phyloP scores from a whole-genome alignment of 2,797 vertebrate genomes.

The Anguilla pacifica region DNA sequence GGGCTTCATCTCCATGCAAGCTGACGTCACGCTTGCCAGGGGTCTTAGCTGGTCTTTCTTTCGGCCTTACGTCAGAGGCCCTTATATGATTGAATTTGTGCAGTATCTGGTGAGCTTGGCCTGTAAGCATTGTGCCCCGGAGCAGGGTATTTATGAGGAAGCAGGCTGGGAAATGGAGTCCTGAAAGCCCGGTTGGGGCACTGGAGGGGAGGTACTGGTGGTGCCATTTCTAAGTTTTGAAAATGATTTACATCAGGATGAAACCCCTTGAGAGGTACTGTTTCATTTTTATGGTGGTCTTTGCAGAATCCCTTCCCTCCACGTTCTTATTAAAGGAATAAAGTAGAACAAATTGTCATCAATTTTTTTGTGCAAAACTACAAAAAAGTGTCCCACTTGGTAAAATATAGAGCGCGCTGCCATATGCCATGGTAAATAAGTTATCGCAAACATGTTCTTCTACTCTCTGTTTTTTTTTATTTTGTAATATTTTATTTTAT shows the following conservation, averaged over 20 bases:
- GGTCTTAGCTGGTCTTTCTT: neutral
- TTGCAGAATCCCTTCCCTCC: neutral
- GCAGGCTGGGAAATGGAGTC: neutral
- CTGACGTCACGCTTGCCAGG: neutral
- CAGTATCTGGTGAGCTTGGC: neutral
- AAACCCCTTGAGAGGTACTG: neutral
- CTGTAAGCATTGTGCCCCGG: neutral
- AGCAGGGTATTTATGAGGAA: neutral
- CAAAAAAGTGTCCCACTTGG: neutral
- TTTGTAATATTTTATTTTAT: neutral
- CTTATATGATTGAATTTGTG: neutral
- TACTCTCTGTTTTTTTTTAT: neutral
- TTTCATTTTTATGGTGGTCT: neutral
- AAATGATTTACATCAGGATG: neutral
- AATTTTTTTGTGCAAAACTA: neutral
- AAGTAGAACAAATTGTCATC: neutral
- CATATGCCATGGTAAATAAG: neutral
- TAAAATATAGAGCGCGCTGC: neutral
- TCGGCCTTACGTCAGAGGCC: neutral
- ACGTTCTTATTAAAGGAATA: neutral
- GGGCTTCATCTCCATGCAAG: neutral
- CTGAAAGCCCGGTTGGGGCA: neutral
- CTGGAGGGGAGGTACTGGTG: neutral
- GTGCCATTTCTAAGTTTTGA: neutral
- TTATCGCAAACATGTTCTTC: neutral